Base-by-base conservation (phyloP, 2,888 invertebrate genomes). In the Dexiosoma caninum region DNA sequence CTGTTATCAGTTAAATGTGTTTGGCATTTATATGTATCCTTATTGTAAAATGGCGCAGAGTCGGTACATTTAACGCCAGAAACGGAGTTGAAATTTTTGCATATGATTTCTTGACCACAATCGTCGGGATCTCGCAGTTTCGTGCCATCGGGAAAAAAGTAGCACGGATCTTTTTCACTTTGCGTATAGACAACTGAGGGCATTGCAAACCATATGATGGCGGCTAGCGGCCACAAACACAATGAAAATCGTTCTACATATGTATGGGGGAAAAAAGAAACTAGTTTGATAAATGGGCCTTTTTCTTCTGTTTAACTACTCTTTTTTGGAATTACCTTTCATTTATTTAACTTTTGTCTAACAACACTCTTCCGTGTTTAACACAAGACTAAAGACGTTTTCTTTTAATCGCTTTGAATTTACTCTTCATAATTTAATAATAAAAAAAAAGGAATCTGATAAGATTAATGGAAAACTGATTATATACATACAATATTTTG, bases 71-170 rank as follows among this genome's bases (percentile, higher is more conserved):
- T 51, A 35, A 27, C 62, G 19, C 60, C 74, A 6, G 5, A 0
- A 1, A 35, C 12, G 7, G 78, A 67, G 21, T 75, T 57, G 2
- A 74, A 82, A 16, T 88, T 57, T 1, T 64, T 64, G 76, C 88
- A 89, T 12, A 83, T 84, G 16, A 89, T 84, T 27, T 83, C 87
- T 0, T 81, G 83, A 23, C 83, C 79, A 69, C 89, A 89, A 0
- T 87, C 86, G 0, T 85, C 84, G 0, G 89, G 88, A 84, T 89
- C 86, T 8, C 87, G 84, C 16, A 89, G 79, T n/a, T 85, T 77
- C 1, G 85, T 85, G 2, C 70, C 74, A 14, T 88, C 82, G 0
- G 85, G 27, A 51, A 88, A 88, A 2, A 87, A 1, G 0, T 70
- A 59, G 35, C 88, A 88, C 14, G 87, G 85, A 30, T 88, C 86